These are phyloP conservation scores for Magallana ariakensis DNA, from an alignment of 1,140 invertebrate genomes.

Conservation along the genomic window DNA sequence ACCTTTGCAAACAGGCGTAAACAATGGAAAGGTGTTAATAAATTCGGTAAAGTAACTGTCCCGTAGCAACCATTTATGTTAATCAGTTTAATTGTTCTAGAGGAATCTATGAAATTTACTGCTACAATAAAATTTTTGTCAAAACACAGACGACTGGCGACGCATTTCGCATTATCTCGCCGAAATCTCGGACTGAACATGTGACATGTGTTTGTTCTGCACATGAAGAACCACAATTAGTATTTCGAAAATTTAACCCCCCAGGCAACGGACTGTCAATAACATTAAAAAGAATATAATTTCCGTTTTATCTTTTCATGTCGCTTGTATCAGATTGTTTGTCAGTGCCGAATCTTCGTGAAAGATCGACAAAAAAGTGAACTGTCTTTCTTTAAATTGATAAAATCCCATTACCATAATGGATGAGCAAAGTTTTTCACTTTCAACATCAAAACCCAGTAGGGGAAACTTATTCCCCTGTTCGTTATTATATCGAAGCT, in stretches of 20 bases:
- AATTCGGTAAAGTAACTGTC: not conserved
- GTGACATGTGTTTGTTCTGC: not conserved
- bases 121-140: not conserved
- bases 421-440: not conserved
- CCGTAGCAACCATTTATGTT: not conserved
- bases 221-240: not conserved
- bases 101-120: not conserved
- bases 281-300: constrained; percentile 14
- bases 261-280: not conserved
- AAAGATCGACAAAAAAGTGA: not conserved
- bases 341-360: not conserved
- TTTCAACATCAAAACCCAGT: not conserved
- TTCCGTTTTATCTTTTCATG: constrained; percentile 28
- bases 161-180: not conserved
- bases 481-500: not conserved
- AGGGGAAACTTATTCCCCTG: not conserved
- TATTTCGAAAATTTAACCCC: not conserved
- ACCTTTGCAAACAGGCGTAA: too few relatives aligned
- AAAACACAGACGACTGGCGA: not conserved
- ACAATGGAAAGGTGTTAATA: not conserved
- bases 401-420: constrained; percentile 18
- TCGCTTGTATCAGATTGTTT: not conserved
- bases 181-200: not conserved
- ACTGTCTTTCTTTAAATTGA: not conserved
- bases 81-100: not conserved